A percentile compares a stretch with the other conserved stretches of the same genome.
Evolutionary conservation across 2,797 vertebrate species (phyloP).

Genomic region (Holocentrus rufus): DNA sequence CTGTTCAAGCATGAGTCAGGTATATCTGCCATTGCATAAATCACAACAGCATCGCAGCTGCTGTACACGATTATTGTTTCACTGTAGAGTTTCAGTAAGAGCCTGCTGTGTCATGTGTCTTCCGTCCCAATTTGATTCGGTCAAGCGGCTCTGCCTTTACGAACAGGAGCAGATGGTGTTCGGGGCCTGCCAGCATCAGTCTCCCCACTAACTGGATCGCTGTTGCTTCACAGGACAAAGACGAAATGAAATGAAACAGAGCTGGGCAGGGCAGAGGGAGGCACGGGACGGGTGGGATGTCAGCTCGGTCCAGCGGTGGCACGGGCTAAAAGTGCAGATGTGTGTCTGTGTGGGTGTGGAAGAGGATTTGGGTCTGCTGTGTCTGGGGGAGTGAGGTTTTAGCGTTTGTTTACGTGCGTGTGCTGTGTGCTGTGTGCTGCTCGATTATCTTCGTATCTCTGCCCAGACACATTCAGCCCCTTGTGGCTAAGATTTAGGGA

Average conservation of each 20-base stretch:
- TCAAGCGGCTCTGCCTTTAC: slow-evolving; percentile 27
- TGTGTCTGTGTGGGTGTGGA: slow-evolving; percentile 20
- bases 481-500: neutral
- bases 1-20: too few species aligned
- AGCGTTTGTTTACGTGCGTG: slow-evolving; percentile 33
- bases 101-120: slow-evolving; percentile 14
- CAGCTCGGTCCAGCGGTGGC: slow-evolving; percentile 28
- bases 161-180: slow-evolving; percentile 71
- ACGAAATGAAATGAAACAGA: slow-evolving; percentile 25
- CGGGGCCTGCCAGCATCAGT: slow-evolving; percentile 54
- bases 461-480: slow-evolving; percentile 29
- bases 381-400: slow-evolving; percentile 16
- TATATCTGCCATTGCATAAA: neutral
- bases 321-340: slow-evolving; percentile 56
- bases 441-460: neutral
- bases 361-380: slow-evolving; percentile 44
- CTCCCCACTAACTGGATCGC: slow-evolving; percentile 48
- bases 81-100: neutral
- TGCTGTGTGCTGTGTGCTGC: neutral
- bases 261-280: slow-evolving; percentile 25
- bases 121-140: slow-evolving; percentile 12
- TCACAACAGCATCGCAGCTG: too few species aligned
- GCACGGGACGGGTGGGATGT: slow-evolving; percentile 22
- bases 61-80: neutral
- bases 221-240: slow-evolving; percentile 63